Base-by-base conservation (phyloP, 1,140 invertebrate genomes). In the Paraescarpia echinospica region DNA sequence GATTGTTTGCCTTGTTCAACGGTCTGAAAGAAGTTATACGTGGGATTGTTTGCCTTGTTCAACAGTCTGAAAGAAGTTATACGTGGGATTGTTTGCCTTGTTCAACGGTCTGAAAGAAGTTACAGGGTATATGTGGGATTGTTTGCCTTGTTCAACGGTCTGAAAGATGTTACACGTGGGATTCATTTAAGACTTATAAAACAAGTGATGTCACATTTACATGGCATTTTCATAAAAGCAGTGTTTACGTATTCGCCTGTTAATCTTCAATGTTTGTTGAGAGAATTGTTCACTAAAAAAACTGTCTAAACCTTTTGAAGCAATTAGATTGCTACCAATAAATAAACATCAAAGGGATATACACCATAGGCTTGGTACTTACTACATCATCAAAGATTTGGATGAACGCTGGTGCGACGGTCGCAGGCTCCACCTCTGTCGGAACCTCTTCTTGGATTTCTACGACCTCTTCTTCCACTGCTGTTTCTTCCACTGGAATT, bases 71-170 rank as follows among this genome's bases (percentile, higher is more conserved):
- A 51, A 51, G 48, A 51, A 51, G 48, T 51, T 51, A 51, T 51
- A 51, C 8, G 48, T 51, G 48, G 48, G 48, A 51, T 51, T 9
- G 89, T 92, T 92, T 89, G 34, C 92, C 89, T 89, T 89, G 89
- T 94, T 51, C 8, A 92, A 93, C 92, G 59, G 33, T 51, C 48
- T 51, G 48, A 51, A 51, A 51, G 48, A 51, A 51, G 48, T 51
- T 51, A 51, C 48, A 51, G n/a, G n/a, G n/a, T n/a, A 51, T 51
- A 51, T 9, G 48, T 51, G 48, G 48, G 48, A 51, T 51, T 9
- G 89, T 92, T 92, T 89, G 34, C 92, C 89, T 89, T 89, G 89
- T 94, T 51, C 8, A 92, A 93, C 92, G 59, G 33, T 51, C 48
- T 51, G 48, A n/a, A n/a, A n/a, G n/a, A n/a, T n/a, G n/a, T n/a